Conservation (phyloP, 2,113 vertebrate species). For the Pseudorectes ferrugineus region DNA sequence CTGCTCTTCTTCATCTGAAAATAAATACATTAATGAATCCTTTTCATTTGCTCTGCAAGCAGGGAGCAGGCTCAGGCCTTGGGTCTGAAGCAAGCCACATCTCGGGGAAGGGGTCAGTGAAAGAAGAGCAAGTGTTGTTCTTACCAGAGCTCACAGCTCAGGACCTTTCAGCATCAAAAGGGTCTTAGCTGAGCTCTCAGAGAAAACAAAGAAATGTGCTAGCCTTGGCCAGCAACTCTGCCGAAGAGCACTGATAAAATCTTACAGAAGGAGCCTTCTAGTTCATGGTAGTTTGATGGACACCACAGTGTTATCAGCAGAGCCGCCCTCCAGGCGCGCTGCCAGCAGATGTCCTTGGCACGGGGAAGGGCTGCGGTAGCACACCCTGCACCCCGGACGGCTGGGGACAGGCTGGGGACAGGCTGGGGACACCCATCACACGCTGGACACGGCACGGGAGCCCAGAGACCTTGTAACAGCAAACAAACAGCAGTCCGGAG, state of each 20-base stretch:
- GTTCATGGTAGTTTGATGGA: background rate
- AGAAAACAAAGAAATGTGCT: background rate
- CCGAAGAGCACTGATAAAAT: background rate
- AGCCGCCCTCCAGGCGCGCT: fast-evolving
- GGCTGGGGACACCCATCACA: background rate
- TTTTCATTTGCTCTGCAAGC: background rate
- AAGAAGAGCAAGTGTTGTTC: background rate
- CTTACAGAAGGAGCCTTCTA: background rate
- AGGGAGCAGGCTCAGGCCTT: background rate
- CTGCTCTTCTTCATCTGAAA: background rate
- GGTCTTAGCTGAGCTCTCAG: background rate
- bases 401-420: too few species aligned
- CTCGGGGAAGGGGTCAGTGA: background rate
- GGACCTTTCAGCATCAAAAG: background rate
- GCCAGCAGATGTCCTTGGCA: background rate
- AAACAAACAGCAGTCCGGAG: background rate
- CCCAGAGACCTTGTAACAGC: background rate
- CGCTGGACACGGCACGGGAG: background rate
- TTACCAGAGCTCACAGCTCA: background rate
- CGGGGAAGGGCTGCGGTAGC: background rate
- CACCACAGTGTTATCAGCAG: background rate
- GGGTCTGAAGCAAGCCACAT: background rate
- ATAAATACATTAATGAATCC: background rate
- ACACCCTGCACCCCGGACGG: background rate
- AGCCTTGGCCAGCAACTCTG: background rate